Base-by-base conservation (phyloP, 2,113 vertebrate species). In the Opisthocomus hoazin region DNA sequence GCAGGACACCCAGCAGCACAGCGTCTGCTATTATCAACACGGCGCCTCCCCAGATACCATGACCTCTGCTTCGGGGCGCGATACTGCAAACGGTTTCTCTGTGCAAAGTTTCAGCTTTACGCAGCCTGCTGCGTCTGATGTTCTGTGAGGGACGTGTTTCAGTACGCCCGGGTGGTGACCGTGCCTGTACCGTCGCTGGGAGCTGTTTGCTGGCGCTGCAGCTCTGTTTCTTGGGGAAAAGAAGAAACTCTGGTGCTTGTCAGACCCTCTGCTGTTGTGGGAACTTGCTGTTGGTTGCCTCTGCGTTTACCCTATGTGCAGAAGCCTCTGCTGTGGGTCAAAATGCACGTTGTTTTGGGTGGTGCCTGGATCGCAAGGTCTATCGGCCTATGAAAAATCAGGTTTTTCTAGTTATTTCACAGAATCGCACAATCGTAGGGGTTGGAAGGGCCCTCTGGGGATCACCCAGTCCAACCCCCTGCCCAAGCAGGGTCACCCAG, bases 21-120 rank as follows among this genome's bases (percentile, higher is more conserved):
- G n/a, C 1, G 0, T 5, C 51, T n/a, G 41, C 36, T 27, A 0
- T 22, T 4, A 2, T 27, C 39, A 60, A 22, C 3, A 2, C 54
- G 7, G 27, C 20, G 11, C 8, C n/a, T 19, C 48, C 41, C 39
- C 58, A 14, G 0, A 4, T 8, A 3, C 27, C 6, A 4, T 2
- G 13, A 34, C 29, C 19, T 58, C 46, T 5, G 27, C 68, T 22
- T 21, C 0, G 2, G 57, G 71, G 9, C 4, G 6, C 0, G 16
- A 4, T 8, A 3, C 8, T 54, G 26, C 0, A 19, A 13, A 22
- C 1, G 12, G 29, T 37, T 58, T 30, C 48, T 39, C 43, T 9
- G 22, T 5, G 57, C n/a, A 11, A 8, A 39, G 8, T 4, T 58
- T 41, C 21, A 5, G 14, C 24, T 71, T 77, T 12, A 1, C 4